phyloP scores from a whole-genome alignment of 2,888 invertebrate genomes.

The Agrochola litura region DNA sequence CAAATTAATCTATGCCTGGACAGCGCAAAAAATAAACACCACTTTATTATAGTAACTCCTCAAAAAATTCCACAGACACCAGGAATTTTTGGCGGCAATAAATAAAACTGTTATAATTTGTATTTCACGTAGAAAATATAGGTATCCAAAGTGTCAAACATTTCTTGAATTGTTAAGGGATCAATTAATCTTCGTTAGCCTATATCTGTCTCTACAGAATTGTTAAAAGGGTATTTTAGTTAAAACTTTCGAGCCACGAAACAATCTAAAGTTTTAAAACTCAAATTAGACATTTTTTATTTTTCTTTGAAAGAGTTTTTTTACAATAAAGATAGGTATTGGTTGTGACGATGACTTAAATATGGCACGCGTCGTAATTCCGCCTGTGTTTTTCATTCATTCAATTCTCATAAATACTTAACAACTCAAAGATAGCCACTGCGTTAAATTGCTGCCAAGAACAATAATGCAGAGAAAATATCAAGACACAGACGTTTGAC shows the following conservation, averaged over 20 bases:
- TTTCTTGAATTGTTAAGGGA: constrained; percentile 9
- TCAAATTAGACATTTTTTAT: background rate
- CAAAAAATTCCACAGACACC: constrained; percentile 3
- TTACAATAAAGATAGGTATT: background rate
- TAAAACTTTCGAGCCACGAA: background rate
- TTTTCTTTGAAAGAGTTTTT: background rate
- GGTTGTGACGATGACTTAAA: background rate
- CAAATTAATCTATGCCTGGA: constrained; percentile 15
- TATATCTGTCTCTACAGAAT: constrained; percentile 1
- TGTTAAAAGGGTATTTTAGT: constrained; percentile 25
- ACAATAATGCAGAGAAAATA: constrained; percentile 22
- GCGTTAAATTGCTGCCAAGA: constrained; percentile 14
- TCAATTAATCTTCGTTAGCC: constrained; percentile 14
- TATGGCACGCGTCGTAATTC: background rate
- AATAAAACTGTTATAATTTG: constrained; percentile 43
- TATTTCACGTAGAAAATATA: constrained; percentile 12
- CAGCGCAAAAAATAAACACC: constrained; percentile 19
- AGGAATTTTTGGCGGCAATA: constrained; percentile 16
- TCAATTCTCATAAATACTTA: background rate
- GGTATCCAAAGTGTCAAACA: background rate
- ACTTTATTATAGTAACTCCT: background rate
- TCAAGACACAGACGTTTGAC: background rate
- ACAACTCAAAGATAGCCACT: background rate
- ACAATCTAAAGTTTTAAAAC: background rate
- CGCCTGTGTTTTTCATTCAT: background rate